Conservation (phyloP, 2,113 vertebrate species). For the Poecilia latipinna region DNA sequence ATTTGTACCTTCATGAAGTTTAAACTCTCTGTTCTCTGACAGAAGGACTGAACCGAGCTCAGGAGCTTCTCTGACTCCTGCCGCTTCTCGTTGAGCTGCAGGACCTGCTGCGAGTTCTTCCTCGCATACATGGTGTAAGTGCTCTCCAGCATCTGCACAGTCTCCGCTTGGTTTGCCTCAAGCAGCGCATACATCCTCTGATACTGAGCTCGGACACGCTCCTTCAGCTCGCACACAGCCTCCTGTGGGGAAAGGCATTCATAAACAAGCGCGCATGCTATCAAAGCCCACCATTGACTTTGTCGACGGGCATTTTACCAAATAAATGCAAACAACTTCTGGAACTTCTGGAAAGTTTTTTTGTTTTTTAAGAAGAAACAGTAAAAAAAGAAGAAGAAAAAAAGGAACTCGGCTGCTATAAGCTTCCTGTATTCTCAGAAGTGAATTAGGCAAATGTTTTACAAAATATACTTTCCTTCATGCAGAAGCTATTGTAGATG, state of each 20-base stretch:
- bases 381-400: not conserved
- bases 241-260: constrained; percentile 77
- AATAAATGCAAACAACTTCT: not conserved
- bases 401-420: not conserved
- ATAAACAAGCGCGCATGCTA: not conserved
- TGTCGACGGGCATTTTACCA: not conserved
- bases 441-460: constrained; percentile 19
- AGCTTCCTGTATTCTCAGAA: too few relatives aligned
- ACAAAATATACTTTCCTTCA: constrained; percentile 31
- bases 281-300: not conserved
- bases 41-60: constrained; percentile 90
- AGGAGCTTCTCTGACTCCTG: constrained; percentile 96
- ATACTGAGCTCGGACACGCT: constrained; percentile 90
- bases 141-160: constrained; percentile 93
- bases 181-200: constrained; percentile 95
- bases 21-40: constrained; percentile 91
- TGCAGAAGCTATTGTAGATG: not conserved
- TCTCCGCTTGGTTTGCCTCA: constrained; percentile 91
- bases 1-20: constrained; percentile 94
- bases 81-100: constrained; percentile 90
- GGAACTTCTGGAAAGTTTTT: not conserved
- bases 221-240: constrained; percentile 94
- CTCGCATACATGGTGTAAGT: constrained; percentile 90
- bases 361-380: not conserved
- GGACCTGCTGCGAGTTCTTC: constrained; percentile 90